These are phyloP conservation scores for Geococcyx californianus DNA, from an alignment of 2,113 vertebrate genomes.

Conservation along the genomic window DNA sequence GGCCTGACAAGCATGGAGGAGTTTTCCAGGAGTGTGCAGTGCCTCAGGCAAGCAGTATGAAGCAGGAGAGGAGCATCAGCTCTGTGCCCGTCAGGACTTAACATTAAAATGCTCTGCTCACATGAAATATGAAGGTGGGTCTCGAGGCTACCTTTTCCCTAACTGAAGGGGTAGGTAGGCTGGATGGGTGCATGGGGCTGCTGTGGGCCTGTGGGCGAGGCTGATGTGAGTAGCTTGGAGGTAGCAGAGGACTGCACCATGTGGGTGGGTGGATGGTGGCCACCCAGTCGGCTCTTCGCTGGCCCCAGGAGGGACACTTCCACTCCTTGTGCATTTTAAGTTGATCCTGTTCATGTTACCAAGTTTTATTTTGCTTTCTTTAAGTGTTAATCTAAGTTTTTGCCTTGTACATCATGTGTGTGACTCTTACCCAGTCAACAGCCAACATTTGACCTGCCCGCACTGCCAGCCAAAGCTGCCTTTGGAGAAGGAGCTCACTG, in stretches of 20 bases:
- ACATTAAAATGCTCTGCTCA: background rate
- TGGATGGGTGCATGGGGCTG: background rate
- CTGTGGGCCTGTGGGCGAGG: background rate
- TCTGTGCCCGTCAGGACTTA: background rate
- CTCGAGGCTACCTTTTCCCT: background rate
- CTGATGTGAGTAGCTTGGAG: background rate
- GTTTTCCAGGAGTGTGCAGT: background rate
- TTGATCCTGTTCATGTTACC: conserved; percentile 54
- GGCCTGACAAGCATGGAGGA: background rate
- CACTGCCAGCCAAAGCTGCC: background rate
- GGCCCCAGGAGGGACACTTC: background rate
- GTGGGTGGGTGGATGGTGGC: background rate
- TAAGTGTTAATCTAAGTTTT: conserved; percentile 43
- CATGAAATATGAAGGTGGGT: background rate
- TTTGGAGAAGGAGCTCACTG: background rate
- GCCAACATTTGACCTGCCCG: background rate
- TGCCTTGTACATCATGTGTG: background rate
- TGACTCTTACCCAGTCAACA: conserved; percentile 70
- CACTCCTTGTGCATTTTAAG: conserved; percentile 39
- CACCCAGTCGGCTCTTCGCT: background rate
- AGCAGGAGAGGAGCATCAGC: background rate
- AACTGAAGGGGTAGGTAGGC: background rate
- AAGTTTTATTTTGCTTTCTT: conserved; percentile 59
- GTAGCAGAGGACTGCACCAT: background rate
- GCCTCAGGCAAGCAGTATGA: background rate